Evolutionary conservation across 2,797 vertebrate species (phyloP).

Genomic region (Sebastes baramenuke): DNA sequence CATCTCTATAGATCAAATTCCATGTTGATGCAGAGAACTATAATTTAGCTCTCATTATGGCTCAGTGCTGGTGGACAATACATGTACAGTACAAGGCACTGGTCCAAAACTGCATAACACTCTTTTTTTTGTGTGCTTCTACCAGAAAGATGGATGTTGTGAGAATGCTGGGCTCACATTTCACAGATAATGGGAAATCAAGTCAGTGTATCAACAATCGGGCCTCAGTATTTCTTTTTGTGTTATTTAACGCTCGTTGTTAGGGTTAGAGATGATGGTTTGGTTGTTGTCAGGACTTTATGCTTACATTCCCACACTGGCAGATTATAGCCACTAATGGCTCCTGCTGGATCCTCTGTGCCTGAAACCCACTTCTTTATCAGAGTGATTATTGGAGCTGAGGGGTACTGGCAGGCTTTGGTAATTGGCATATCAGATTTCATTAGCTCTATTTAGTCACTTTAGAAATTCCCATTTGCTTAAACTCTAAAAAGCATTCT

Average conservation of each 20-base stretch:
- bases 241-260: neutral
- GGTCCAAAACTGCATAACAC: conserved; percentile 9
- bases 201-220: neutral
- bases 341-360: conserved; percentile 26
- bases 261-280: neutral
- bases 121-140: neutral
- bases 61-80: conserved; percentile 13
- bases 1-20: conserved; percentile 69
- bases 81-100: neutral
- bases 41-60: conserved; percentile 49
- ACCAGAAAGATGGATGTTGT: neutral
- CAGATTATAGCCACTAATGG: conserved; percentile 40
- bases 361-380: conserved; percentile 28
- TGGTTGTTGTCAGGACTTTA: conserved; percentile 9
- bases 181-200: conserved; percentile 7
- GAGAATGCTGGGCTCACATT: neutral
- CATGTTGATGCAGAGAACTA: conserved; percentile 62
- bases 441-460: conserved; percentile 25
- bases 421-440: conserved; percentile 22
- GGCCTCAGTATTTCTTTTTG: neutral
- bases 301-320: conserved; percentile 32
- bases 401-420: conserved; percentile 17
- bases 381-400: conserved; percentile 29
- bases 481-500: neutral
- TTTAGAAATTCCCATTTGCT: neutral